A percentile compares a stretch with the other conserved stretches of the same genome.
phyloP scores from a whole-genome alignment of 2,888 invertebrate species.

The Rotaria macrura region DNA sequence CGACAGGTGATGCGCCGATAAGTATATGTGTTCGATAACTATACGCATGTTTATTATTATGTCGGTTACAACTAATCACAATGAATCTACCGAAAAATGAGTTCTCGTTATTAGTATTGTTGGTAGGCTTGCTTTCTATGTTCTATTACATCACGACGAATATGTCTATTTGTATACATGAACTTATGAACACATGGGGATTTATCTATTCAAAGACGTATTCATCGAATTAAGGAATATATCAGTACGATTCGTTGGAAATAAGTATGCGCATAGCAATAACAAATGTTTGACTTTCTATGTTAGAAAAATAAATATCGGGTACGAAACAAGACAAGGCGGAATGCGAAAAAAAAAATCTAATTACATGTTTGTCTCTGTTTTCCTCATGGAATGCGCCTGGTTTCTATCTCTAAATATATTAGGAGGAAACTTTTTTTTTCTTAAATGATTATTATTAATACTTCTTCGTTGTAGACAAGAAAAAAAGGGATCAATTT shows the following conservation, averaged over 20 bases:
- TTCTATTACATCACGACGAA: background rate
- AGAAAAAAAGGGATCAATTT: background rate
- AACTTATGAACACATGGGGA: too few relatives aligned
- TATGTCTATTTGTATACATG: background rate
- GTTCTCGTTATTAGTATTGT: background rate
- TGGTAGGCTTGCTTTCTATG: background rate
- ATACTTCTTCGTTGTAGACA: background rate
- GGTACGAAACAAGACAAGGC: background rate
- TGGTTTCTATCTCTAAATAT: background rate
- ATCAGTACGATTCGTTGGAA: background rate
- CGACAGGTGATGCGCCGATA: background rate
- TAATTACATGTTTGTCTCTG: background rate
- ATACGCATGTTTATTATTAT: background rate
- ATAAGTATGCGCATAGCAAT: background rate
- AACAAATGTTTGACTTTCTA: background rate
- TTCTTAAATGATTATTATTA: background rate
- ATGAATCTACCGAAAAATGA: background rate
- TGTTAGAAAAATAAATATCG: background rate
- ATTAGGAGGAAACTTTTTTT: background rate
- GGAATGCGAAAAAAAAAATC: background rate
- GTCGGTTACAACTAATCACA: background rate
- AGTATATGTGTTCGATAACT: background rate
- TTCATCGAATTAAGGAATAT: background rate
- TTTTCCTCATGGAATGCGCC: background rate
- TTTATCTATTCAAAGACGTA: too few relatives aligned